A percentile compares a stretch with the other conserved stretches of the same genome.
Conservation (phyloP, 2,113 vertebrate genomes). For the Oreocharis arfaki region DNA sequence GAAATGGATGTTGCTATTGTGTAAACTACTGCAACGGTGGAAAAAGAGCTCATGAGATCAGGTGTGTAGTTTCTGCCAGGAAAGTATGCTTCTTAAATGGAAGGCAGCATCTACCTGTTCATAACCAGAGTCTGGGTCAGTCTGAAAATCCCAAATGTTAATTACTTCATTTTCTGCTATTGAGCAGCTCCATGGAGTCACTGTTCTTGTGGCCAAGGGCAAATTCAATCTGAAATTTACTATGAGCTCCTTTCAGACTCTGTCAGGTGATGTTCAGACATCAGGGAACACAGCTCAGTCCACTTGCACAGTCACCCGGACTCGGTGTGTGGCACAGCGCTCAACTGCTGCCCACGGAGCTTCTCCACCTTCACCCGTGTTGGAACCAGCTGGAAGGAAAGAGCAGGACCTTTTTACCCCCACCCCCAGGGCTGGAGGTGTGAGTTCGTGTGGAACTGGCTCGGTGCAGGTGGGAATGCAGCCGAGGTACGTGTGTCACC, state of each 20-base stretch:
- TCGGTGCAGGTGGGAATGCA: neutral
- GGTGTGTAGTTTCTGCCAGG: neutral
- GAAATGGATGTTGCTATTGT: conserved; percentile 30
- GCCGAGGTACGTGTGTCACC: accelerated
- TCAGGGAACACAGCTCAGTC: neutral
- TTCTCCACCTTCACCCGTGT: neutral
- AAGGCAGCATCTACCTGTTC: neutral
- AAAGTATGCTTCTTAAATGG: conserved; percentile 19
- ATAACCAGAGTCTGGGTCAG: neutral
- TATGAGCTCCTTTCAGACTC: neutral
- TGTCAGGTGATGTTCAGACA: neutral
- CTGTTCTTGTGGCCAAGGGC: neutral
- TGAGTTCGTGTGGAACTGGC: neutral
- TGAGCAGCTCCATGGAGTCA: neutral
- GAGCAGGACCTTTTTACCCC: neutral
- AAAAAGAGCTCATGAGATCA: conserved; percentile 10
- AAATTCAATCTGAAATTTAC: neutral
- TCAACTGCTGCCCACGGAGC: neutral
- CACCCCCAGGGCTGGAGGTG: accelerated
- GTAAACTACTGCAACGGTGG: neutral
- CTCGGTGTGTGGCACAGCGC: accelerated
- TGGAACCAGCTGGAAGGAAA: neutral
- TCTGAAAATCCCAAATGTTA: neutral
- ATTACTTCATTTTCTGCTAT: neutral
- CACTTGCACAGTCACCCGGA: no score